These are phyloP conservation scores for Drosophila nr. perissopoda DNA, from an alignment of 2,888 invertebrate genomes.

Conservation along the genomic window DNA sequence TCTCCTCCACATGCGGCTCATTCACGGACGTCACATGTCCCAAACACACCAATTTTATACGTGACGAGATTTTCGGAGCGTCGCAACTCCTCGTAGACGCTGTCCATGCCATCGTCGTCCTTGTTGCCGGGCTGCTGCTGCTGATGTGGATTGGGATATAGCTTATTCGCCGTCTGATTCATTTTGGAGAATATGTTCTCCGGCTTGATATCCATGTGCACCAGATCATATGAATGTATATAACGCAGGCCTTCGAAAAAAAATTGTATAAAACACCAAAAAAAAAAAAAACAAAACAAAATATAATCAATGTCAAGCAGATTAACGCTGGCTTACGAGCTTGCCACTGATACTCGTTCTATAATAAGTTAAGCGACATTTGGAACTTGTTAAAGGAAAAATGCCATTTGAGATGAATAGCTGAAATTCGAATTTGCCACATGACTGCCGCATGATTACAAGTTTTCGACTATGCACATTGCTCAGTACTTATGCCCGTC, in stretches of 20 bases:
- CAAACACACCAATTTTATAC: conserved; percentile 94
- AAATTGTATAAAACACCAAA: too few species aligned
- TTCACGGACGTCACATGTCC: conserved; percentile 95
- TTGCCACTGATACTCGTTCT: background rate
- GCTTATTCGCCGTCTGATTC: conserved; percentile 84
- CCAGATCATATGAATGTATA: conserved; percentile 94
- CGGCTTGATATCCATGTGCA: conserved; percentile 97
- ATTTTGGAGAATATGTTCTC: conserved; percentile 95
- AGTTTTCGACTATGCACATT: background rate
- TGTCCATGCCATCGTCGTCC: conserved; percentile 91
- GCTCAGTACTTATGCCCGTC: conserved; percentile 5
- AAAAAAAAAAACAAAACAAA: background rate
- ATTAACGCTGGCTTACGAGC: background rate
- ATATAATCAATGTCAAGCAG: background rate
- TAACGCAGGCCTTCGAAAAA: conserved; percentile 90
- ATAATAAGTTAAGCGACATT: background rate
- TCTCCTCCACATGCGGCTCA: conserved; percentile 94
- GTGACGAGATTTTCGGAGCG: conserved; percentile 87
- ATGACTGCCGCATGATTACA: conserved; percentile 1
- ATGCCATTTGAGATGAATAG: background rate
- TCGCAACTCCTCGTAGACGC: conserved; percentile 89
- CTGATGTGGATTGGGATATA: conserved; percentile 21
- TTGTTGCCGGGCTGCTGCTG: conserved; percentile 34
- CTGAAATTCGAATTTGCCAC: background rate
- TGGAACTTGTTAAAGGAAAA: background rate